Evolutionary conservation across 1,140 invertebrate species (phyloP), one percentile per base, ranked within the genome.

Genomic region (Drosophila kepulauana): DNA sequence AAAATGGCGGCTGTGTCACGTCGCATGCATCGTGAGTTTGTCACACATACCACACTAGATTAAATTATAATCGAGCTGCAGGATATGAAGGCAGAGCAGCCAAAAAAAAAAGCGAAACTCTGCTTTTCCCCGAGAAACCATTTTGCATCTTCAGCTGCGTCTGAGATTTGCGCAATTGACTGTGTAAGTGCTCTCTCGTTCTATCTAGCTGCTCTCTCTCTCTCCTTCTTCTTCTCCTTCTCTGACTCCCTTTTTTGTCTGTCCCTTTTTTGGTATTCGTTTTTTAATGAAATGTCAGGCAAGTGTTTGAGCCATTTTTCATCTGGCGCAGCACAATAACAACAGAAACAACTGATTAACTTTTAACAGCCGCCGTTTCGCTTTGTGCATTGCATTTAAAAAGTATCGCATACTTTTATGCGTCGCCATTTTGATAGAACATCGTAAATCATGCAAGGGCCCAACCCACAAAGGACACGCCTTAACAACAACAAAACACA

Each of bases 41-140:
- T 87, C 73, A 76, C 82, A 87, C 82, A 87, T 87, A 87, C 82
- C 82, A 88, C 82, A 87, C 80, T 88, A 84, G 82, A 87, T 87
- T 87, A 87, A 88, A 87, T 87, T 87, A 87, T 87, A 87, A 87
- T 87, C 84, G 82, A 88, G 82, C 75, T 49, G 78, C 84, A 75
- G 71, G 25, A 71, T 69, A 62, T 71, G 58, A 33, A 56, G 66
- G 64, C 51, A 71, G 8, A 56, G 59, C 48, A 48, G 43, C 41
- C 25, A 59, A 59, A 59, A 28, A 59, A 28, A 59, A 28, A 46
- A 49, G 3, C 48, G 10, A 8, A 5, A 11, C 28, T 8, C 13
- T 10, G 11, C 13, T 46, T 28, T 20, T 13, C 11, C 16, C 11
- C 33, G 5, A 33, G n/a, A 25, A 52, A 16, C 48, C 54, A 75